Evolutionary conservation across 2,113 vertebrate species (phyloP).

Genomic region (Marmota flaviventris): DNA sequence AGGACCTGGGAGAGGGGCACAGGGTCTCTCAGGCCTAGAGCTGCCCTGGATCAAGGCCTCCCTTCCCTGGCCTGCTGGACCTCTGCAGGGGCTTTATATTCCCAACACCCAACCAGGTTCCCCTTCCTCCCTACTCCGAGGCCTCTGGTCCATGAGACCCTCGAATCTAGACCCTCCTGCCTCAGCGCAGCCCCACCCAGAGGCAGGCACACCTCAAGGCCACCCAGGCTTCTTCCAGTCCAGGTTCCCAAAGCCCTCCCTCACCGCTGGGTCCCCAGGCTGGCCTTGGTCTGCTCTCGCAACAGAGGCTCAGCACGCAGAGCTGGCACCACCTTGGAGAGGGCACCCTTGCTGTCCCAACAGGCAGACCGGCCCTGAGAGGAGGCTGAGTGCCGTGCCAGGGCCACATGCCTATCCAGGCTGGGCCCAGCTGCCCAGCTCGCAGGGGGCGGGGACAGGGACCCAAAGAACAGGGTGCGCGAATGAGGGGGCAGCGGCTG

Average conservation of each 20-base stretch:
- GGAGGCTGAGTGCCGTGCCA: fast-evolving
- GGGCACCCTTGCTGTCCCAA: fast-evolving
- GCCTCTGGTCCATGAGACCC: neutral
- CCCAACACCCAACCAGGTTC: neutral
- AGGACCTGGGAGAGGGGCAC: too few relatives aligned
- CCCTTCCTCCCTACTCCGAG: neutral
- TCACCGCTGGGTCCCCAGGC: fast-evolving
- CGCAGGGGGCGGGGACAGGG: fast-evolving
- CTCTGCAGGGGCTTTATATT: neutral
- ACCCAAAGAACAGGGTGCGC: neutral
- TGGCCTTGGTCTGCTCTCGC: neutral
- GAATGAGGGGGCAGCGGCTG: neutral
- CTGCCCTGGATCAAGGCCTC: neutral
- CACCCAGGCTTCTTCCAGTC: neutral
- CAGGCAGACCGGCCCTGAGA: neutral
- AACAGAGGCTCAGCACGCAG: neutral
- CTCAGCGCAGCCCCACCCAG: fast-evolving
- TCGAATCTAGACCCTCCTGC: neutral
- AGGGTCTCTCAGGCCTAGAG: neutral
- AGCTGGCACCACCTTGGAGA: neutral
- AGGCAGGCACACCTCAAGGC: fast-evolving
- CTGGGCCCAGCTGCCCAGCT: neutral
- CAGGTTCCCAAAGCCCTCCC: neutral
- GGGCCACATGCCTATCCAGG: neutral
- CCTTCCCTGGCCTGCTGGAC: too few relatives aligned